Percentiles rank a stretch among this genome's conserved stretches.
Conservation (phyloP, 2,113 vertebrate genomes). For the Platichthys flesus region DNA sequence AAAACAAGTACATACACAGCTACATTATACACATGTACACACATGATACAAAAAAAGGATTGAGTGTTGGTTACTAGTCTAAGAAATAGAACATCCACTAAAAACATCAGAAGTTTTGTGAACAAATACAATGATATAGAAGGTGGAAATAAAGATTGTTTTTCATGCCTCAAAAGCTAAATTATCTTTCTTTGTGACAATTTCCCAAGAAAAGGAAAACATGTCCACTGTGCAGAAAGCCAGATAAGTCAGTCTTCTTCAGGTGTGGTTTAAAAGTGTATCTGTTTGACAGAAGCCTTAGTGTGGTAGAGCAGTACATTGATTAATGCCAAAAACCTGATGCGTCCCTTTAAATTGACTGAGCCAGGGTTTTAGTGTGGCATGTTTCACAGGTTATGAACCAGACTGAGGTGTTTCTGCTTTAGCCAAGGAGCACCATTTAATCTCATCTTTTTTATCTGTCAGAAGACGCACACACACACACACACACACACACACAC, state of each 20-base stretch:
- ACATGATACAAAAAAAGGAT: no score
- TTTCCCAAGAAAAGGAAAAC: not conserved
- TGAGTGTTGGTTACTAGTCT: no score
- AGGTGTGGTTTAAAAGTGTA: not conserved
- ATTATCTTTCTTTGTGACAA: not conserved
- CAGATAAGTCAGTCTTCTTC: not conserved
- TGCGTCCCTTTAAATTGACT: slow-evolving; percentile 36
- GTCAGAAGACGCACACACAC: slow-evolving; percentile 20
- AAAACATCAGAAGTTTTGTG: not conserved
- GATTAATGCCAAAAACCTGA: slow-evolving; percentile 9
- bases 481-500: slow-evolving; percentile 39
- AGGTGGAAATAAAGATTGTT: not conserved
- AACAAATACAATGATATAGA: not conserved
- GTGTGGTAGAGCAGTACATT: not conserved
- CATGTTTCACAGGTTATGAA: slow-evolving; percentile 53
- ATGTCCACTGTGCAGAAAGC: no score
- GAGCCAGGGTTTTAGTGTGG: slow-evolving; percentile 31
- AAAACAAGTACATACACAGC: not conserved
- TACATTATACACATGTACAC: no score
- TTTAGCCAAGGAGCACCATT: slow-evolving; percentile 46
- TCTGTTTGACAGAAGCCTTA: no score
- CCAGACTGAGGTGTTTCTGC: slow-evolving; percentile 37
- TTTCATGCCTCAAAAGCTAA: not conserved
- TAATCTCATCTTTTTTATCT: slow-evolving; percentile 66
- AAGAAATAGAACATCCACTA: not conserved